Evolutionary conservation across 2,113 vertebrate genomes (phyloP).

Genomic region (Redunca redunca): DNA sequence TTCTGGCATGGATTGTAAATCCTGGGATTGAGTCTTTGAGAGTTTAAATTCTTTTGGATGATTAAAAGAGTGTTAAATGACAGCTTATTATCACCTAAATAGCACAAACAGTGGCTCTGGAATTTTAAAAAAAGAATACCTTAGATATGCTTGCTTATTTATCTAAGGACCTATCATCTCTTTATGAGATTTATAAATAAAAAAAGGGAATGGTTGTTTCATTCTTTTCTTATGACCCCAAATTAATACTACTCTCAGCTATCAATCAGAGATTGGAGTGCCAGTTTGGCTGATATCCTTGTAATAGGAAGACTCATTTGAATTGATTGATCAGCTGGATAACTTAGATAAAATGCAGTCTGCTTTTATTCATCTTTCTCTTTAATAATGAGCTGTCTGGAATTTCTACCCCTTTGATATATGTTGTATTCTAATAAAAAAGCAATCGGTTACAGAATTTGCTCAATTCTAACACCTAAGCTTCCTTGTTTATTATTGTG

Average conservation of each 20-base stretch:
- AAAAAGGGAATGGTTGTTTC: constrained; percentile 49
- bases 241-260: constrained; percentile 68
- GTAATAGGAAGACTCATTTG: constrained; percentile 71
- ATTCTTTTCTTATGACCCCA: constrained; percentile 55
- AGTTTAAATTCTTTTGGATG: not conserved
- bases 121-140: not conserved
- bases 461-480: not conserved
- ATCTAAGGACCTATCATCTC: constrained; percentile 28
- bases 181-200: constrained; percentile 54
- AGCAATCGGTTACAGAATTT: constrained; percentile 27
- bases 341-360: constrained; percentile 70
- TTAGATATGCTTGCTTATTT: not conserved
- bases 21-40: not conserved
- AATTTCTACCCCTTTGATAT: constrained; percentile 49
- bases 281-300: constrained; percentile 51
- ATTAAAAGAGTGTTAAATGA: not conserved
- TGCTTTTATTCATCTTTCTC: constrained; percentile 72
- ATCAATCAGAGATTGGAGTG: constrained; percentile 64
- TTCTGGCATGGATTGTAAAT: not conserved
- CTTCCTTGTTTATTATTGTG: constrained; percentile 1
- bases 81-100: not conserved
- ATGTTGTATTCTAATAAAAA: constrained; percentile 62
- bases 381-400: constrained; percentile 71
- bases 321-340: constrained; percentile 75
- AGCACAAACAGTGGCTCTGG: not conserved